These are phyloP conservation scores for Regulus satrapa DNA, from an alignment of 2,113 vertebrate genomes.

Conservation along the genomic window DNA sequence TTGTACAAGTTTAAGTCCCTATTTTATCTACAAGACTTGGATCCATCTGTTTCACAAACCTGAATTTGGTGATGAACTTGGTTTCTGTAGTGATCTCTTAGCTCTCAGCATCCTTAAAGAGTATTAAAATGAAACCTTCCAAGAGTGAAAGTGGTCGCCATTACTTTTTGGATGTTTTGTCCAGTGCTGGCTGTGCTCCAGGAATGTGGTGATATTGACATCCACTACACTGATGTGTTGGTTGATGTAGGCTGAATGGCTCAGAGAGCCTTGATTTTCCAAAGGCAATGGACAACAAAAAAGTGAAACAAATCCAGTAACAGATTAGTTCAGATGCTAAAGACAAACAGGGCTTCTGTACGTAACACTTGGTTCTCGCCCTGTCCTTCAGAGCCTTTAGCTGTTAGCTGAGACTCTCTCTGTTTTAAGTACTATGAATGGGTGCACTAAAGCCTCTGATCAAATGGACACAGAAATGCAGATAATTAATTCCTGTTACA, in stretches of 20 bases:
- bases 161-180: background rate
- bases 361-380: background rate
- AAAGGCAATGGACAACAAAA: background rate
- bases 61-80: background rate
- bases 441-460: background rate
- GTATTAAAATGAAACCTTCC: background rate
- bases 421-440: background rate
- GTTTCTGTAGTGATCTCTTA: background rate
- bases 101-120: background rate
- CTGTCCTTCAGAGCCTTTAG: background rate
- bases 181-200: background rate
- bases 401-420: background rate
- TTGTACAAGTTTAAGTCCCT: background rate
- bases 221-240: background rate
- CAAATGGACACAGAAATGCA: background rate
- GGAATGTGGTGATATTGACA: background rate
- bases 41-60: background rate
- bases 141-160: background rate
- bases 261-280: background rate
- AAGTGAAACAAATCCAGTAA: background rate
- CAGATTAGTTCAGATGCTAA: background rate
- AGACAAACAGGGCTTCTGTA: background rate
- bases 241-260: background rate
- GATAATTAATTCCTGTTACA: constrained; percentile 1
- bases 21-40: background rate